These are phyloP conservation scores for Drosophila mulleri DNA, from an alignment of 2,888 invertebrate species.

Conservation along the genomic window DNA sequence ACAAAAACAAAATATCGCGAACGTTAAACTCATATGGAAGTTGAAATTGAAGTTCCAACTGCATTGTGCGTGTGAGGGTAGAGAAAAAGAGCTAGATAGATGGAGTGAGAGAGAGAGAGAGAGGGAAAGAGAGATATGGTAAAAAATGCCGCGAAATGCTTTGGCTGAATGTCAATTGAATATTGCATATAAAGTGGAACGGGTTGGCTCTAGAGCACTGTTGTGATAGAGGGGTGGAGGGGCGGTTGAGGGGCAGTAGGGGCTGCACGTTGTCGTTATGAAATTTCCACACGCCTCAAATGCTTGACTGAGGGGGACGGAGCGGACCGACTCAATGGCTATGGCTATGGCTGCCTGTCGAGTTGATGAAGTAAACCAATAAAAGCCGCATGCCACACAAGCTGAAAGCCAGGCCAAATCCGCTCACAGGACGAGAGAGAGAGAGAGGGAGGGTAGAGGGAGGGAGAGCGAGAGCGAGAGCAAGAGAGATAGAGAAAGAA, in stretches of 20 bases:
- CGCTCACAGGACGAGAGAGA: conserved; percentile 28
- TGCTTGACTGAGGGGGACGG: conserved; percentile 48
- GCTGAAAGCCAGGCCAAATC: conserved; percentile 76
- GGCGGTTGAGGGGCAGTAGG: not conserved
- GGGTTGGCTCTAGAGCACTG: not conserved
- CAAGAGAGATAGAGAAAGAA: not conserved
- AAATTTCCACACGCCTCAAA: conserved; percentile 76
- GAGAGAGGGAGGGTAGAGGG: not conserved
- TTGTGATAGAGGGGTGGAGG: not conserved
- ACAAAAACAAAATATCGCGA: conserved; percentile 27
- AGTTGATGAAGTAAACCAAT: conserved; percentile 82
- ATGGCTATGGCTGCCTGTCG: conserved; percentile 56
- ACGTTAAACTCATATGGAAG: conserved; percentile 70
- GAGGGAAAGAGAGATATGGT: conserved; percentile 1
- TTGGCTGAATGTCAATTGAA: conserved; percentile 79
- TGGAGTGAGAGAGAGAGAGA: not conserved
- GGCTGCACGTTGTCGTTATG: conserved; percentile 66
- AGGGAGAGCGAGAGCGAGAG: not conserved
- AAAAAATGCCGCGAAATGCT: conserved; percentile 68
- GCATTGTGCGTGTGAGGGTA: conserved; percentile 7
- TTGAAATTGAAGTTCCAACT: conserved; percentile 64
- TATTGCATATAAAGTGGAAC: conserved; percentile 72
- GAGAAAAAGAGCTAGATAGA: not conserved
- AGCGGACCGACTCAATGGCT: conserved; percentile 29
- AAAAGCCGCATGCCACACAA: conserved; percentile 74